phyloP scores from a whole-genome alignment of 2,888 invertebrate species.

The Orthosia gracilis region DNA sequence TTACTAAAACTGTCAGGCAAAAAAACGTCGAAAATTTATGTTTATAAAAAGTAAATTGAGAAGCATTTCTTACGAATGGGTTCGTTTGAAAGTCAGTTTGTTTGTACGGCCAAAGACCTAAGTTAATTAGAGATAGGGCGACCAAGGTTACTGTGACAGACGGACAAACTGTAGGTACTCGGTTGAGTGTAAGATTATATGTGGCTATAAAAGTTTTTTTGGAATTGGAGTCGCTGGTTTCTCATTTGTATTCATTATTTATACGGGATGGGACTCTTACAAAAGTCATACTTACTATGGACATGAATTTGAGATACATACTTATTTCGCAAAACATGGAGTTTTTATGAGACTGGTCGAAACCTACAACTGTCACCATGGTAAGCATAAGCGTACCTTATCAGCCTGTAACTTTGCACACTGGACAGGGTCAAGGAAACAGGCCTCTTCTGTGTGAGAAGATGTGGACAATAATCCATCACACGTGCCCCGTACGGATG shows the following conservation, averaged over 20 bases:
- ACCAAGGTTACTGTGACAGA: slow-evolving; percentile 76
- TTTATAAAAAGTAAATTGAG: slow-evolving; percentile 82
- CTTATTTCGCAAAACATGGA: neutral
- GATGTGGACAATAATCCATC: too few relatives aligned
- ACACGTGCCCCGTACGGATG: too few relatives aligned
- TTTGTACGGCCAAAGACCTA: slow-evolving; percentile 84
- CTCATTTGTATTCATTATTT: neutral
- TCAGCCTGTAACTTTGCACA: too few relatives aligned
- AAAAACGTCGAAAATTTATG: slow-evolving; percentile 58
- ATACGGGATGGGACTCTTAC: neutral
- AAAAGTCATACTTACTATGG: neutral
- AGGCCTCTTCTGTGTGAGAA: too few relatives aligned
- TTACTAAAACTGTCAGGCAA: slow-evolving; percentile 52
- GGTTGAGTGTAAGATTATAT: slow-evolving; percentile 25
- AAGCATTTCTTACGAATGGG: slow-evolving; percentile 83
- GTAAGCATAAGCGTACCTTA: neutral
- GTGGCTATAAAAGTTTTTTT: neutral
- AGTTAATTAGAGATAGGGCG: slow-evolving; percentile 83
- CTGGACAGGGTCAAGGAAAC: too few relatives aligned
- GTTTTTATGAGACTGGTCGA: neutral
- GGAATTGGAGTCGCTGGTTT: neutral
- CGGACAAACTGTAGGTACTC: slow-evolving; percentile 46
- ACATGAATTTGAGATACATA: neutral
- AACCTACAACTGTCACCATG: neutral
- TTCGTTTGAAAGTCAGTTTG: slow-evolving; percentile 87